Conservation (phyloP, 2,113 vertebrate species). For the Edolisoma coerulescens region DNA sequence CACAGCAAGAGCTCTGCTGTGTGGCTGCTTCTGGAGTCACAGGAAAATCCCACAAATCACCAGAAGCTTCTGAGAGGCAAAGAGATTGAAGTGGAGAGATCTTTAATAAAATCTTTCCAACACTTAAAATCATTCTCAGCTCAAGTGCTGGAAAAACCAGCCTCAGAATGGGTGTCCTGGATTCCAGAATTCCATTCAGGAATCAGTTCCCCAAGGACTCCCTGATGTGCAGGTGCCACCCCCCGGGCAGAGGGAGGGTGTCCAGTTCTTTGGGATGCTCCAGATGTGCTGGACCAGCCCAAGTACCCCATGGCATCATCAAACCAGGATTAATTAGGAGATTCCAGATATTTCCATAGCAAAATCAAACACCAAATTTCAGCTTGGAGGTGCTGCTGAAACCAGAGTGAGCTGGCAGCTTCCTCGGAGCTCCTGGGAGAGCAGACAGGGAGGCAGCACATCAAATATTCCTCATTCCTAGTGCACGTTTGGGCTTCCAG, state of each 20-base stretch:
- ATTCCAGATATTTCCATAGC: not conserved
- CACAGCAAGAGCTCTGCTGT: not conserved
- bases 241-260: not conserved
- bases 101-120: not conserved
- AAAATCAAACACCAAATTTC: not conserved
- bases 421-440: fast-evolving
- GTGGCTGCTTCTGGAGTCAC: not conserved
- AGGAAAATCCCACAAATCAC: not conserved
- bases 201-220: not conserved
- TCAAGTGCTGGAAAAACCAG: not conserved
- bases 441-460: not conserved
- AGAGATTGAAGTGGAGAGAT: not conserved
- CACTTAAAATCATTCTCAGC: not conserved
- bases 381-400: not conserved
- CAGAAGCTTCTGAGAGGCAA: not conserved
- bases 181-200: not conserved
- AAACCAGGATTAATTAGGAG: not conserved
- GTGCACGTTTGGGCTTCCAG: fast-evolving
- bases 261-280: not conserved
- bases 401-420: not conserved
- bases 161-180: not conserved
- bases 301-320: fast-evolving
- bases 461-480: not conserved
- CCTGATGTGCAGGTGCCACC: not conserved
- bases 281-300: not conserved